Evolutionary conservation across 37 sponge, comb jelly and placozoan species (phyloP), one percentile per base, ranked within the genome.

Genomic region (Chondrilla cf. caribensis): DNA sequence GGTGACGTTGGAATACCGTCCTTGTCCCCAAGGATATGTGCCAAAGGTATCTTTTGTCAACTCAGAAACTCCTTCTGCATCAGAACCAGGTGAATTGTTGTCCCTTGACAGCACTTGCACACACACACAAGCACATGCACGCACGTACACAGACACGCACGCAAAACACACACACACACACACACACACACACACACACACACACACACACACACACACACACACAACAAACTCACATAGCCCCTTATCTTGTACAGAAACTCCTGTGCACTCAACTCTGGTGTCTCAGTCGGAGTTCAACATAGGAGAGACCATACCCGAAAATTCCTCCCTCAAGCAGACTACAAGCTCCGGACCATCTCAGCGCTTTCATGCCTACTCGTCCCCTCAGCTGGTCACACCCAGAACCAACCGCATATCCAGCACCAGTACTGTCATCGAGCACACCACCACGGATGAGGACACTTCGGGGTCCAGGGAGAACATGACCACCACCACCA

Each of bases 391-490:
- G 64, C 6, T n/a, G 6, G 64, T 62, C 25, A 62, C 64, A 5
- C 29, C 25, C 25, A 62, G 64, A 29, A 29, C 64, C 64, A 62
- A 62, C 64, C 25, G 44, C 11, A 73, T 43, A 37, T 42, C 76
- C 76, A 73, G 76, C 14, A 43, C 76, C 1, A 42, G 76, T 39
- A 73, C 76, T 17, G 44, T 43, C 44, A 42, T 42, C 40, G 44
- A 43, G 25, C 76, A 73, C 41, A n/a, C 21, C 44, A 73, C 44
- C 76, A 43, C 76, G 0, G 76, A 73, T 6, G 76, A 73, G 22
- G 76, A 73, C 44, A 73, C 76, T 43, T 73, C 76, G 9, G 76
- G 76, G 6, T 73, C 76, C 36, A 3, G 76, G 43, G 41, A 73
- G n/a, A 42, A 39, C 76, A 43, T 73, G 1, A 24, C 76, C 1